Conservation (phyloP, 2,113 vertebrate genomes). For the Rhineura floridana region DNA sequence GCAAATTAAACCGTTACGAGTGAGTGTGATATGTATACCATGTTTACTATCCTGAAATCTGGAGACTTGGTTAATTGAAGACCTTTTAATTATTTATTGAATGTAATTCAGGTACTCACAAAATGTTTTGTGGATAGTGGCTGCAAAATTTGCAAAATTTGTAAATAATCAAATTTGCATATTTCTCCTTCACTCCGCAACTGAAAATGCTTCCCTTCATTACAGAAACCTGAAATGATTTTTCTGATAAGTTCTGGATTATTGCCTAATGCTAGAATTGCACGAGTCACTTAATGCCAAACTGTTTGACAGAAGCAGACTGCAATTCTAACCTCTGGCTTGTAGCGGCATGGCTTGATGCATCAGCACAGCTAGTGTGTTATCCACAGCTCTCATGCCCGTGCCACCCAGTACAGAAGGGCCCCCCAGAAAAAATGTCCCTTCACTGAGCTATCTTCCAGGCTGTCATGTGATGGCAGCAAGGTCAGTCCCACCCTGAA, state of each 20-base stretch:
- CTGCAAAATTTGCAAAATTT: background rate
- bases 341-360: too few relatives aligned
- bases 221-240: background rate
- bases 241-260: background rate
- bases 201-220: background rate
- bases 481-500: too few relatives aligned
- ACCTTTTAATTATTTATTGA: background rate
- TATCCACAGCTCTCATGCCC: too few relatives aligned
- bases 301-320: background rate
- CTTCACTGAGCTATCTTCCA: too few relatives aligned
- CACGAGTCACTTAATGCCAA: background rate
- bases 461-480: too few relatives aligned
- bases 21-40: constrained; percentile 50
- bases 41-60: background rate
- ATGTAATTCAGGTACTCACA: background rate
- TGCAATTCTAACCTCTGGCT: too few relatives aligned
- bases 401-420: too few relatives aligned
- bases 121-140: background rate
- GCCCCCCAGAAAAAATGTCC: too few relatives aligned
- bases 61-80: background rate
- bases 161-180: background rate
- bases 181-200: background rate
- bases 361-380: too few relatives aligned
- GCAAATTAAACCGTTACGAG: constrained; percentile 91
- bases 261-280: background rate